Conservation (phyloP, 92 coral and sea anemone species). For the Metridium senile region DNA sequence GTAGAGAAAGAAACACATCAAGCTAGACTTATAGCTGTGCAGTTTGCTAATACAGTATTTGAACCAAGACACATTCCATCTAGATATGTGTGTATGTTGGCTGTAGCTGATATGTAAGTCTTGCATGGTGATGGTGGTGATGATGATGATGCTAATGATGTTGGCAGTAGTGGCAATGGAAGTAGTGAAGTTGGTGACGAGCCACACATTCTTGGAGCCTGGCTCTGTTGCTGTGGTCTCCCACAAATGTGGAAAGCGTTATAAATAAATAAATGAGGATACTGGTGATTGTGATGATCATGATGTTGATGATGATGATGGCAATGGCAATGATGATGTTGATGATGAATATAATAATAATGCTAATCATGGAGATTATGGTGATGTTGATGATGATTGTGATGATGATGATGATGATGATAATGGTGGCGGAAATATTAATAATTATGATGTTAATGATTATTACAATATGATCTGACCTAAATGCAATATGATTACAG, state of each 20-base stretch:
- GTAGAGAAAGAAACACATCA: conserved; percentile 88
- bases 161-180: background rate
- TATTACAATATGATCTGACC: background rate
- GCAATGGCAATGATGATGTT: background rate
- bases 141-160: background rate
- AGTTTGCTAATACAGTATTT: conserved; percentile 93
- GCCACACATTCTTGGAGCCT: too few species aligned
- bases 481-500: conserved; percentile 26
- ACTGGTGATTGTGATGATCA: background rate
- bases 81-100: conserved; percentile 92
- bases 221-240: too few species aligned
- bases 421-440: background rate
- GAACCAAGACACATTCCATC: conserved; percentile 83
- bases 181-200: background rate
- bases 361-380: background rate
- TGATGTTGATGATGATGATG: background rate
- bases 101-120: conserved; percentile 87
- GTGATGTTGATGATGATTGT: background rate
- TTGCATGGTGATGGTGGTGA: background rate
- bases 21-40: conserved; percentile 96
- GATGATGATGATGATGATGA: background rate
- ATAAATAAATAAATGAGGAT: too few species aligned
- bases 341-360: background rate
- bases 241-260: too few species aligned
- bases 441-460: background rate